Evolutionary conservation across 2,797 vertebrate species (phyloP).

Genomic region (Pipistrellus kuhlii): DNA sequence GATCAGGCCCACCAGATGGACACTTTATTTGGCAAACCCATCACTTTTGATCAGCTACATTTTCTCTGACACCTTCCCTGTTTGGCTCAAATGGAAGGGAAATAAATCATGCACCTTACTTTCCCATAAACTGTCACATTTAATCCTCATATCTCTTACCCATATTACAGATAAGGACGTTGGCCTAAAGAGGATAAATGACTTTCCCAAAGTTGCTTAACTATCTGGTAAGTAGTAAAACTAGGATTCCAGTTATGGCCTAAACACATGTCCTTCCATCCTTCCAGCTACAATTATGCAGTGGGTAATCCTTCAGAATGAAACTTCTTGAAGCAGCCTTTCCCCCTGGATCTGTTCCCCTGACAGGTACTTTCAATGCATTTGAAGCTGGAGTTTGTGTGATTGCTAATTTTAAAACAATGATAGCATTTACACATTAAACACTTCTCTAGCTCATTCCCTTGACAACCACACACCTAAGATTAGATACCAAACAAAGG

Average conservation of each 20-base stretch:
- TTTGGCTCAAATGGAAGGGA: constrained; percentile 47
- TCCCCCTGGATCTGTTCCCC: not conserved
- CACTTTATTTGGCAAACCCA: not conserved
- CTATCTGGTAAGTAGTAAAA: constrained; percentile 33
- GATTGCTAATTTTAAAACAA: constrained; percentile 71
- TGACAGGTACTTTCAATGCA: constrained; percentile 4
- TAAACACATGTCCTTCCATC: not conserved
- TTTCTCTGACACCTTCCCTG: constrained; percentile 8
- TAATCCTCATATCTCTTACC: constrained; percentile 33
- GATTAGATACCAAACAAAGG: constrained; percentile 33
- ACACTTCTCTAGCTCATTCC: constrained; percentile 55
- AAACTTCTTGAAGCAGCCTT: constrained; percentile 27
- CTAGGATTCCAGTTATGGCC: constrained; percentile 37
- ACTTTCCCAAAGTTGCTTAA: constrained; percentile 52
- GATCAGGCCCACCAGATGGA: constrained; percentile 20
- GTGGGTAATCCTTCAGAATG: not conserved
- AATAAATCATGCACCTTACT: constrained; percentile 34
- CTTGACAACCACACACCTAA: constrained; percentile 62
- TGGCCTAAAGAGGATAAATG: not conserved
- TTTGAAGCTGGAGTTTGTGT: constrained; percentile 40
- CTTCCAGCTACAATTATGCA: constrained; percentile 13
- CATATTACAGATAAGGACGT: constrained; percentile 28
- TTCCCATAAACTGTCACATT: constrained; percentile 27
- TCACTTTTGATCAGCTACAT: constrained; percentile 41
- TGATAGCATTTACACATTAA: constrained; percentile 67